Base-by-base conservation (phyloP, 1,140 invertebrate species). In the Ips typographus region DNA sequence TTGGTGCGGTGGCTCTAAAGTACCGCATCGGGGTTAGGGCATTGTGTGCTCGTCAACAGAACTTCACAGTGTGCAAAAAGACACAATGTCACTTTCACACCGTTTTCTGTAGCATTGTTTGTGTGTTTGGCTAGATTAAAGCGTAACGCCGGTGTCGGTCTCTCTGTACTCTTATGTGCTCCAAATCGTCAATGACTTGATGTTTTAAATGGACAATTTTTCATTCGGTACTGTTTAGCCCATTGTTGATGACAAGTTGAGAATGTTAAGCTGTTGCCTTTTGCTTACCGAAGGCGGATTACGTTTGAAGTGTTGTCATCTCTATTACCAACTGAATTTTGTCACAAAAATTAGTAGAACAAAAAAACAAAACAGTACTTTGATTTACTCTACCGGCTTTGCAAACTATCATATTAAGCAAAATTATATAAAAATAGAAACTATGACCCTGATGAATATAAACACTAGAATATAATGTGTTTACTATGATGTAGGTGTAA, bases 31-130 rank as follows among this genome's bases (percentile, higher is more conserved):
- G 70, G 74, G 75, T 75, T 71, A 53, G 51, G 40, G 68, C 63
- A 74, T 77, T 77, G 75, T 77, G 41, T 37, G 22, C 8, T 22
- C 68, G 75, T 77, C 76, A 76, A 73, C 72, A 60, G 71, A 70
- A 49, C 75, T 76, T 77, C 76, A 77, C 76, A 76, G 71, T 72
- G 67, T 67, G 70, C 73, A 73, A 74, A 69, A 74, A 75, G 73
- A 76, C 72, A 77, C 75, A 77, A 76, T 77, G 70, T 76, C 76
- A 77, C 75, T 77, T 77, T 77, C 75, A 76, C 76, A 77, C 76
- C 67, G 61, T 67, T 74, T 76, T 72, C 64, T 71, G 56, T 76
- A 71, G 71, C 70, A 76, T 77, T 77, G 76, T 77, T 77, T 77
- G 76, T 77, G 64, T 76, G 68, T 77, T 76, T 74, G 72, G 6